Evolutionary conservation across 2,797 vertebrate species (phyloP).

Genomic region (Gymnodraco acuticeps): DNA sequence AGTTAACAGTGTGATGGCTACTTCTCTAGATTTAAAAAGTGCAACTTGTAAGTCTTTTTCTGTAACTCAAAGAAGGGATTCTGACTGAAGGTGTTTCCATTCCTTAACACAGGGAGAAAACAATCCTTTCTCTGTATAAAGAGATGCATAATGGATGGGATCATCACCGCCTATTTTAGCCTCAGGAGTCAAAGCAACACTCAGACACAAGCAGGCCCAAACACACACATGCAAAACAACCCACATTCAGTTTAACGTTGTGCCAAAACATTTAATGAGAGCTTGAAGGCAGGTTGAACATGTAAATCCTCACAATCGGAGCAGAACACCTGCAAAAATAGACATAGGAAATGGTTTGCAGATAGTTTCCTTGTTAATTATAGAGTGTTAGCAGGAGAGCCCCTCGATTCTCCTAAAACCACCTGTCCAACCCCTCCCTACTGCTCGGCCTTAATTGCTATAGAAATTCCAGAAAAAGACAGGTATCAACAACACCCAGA

Average conservation of each 20-base stretch:
- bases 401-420: slow-evolving; percentile 76
- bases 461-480: slow-evolving; percentile 81
- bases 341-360: slow-evolving; percentile 82
- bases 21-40: slow-evolving; percentile 12
- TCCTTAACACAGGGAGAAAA: slow-evolving; percentile 48
- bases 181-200: slow-evolving; percentile 63
- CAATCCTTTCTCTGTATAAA: slow-evolving; percentile 64
- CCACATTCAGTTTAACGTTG: slow-evolving; percentile 46
- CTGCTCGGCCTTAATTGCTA: slow-evolving; percentile 76
- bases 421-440: slow-evolving; percentile 82
- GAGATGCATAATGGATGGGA: slow-evolving; percentile 68
- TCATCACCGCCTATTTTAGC: slow-evolving; percentile 65
- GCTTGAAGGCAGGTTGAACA: slow-evolving; percentile 52
- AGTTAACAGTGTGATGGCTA: neutral
- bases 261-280: slow-evolving; percentile 56
- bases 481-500: slow-evolving; percentile 82
- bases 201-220: slow-evolving; percentile 56
- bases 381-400: slow-evolving; percentile 69
- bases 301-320: slow-evolving; percentile 74
- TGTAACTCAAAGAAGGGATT: slow-evolving; percentile 46
- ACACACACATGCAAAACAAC: slow-evolving; percentile 59
- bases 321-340: slow-evolving; percentile 87
- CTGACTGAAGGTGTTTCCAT: slow-evolving; percentile 55
- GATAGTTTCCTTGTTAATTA: slow-evolving; percentile 87
- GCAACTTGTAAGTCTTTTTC: neutral